These are phyloP conservation scores for Tupaia chinensis DNA, from an alignment of 2,113 vertebrate genomes.

Conservation along the genomic window DNA sequence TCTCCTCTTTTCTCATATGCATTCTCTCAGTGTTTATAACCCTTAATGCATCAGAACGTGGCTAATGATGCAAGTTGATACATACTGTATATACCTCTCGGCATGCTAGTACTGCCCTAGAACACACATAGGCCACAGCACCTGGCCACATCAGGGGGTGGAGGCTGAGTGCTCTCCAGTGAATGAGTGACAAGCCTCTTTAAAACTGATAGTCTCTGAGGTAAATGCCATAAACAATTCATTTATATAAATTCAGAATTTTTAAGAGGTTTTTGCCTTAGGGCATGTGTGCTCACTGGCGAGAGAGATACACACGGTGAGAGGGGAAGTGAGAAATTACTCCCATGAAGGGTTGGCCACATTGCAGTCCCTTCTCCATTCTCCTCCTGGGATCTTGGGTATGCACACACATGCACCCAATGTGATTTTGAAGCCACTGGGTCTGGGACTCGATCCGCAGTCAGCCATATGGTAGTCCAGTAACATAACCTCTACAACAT, in stretches of 20 bases:
- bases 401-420: too few species aligned
- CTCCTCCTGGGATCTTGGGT: too few species aligned
- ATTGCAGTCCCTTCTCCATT: too few species aligned
- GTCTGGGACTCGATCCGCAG: too few species aligned
- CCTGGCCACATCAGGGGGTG: neutral
- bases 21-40: neutral
- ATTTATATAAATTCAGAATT: neutral
- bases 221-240: neutral
- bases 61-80: neutral
- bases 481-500: too few species aligned
- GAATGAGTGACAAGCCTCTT: neutral
- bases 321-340: too few species aligned
- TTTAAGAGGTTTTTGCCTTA: neutral
- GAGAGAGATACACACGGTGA: too few species aligned
- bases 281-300: too few species aligned
- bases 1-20: neutral
- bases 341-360: too few species aligned
- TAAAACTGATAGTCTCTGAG: neutral
- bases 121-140: neutral
- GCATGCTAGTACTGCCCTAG: neutral
- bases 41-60: conserved; percentile 1
- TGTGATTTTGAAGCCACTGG: too few species aligned
- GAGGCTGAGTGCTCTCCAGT: neutral
- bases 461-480: too few species aligned
- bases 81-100: neutral